phyloP scores from a whole-genome alignment of 2,888 invertebrate species.

The Elmis aenea region DNA sequence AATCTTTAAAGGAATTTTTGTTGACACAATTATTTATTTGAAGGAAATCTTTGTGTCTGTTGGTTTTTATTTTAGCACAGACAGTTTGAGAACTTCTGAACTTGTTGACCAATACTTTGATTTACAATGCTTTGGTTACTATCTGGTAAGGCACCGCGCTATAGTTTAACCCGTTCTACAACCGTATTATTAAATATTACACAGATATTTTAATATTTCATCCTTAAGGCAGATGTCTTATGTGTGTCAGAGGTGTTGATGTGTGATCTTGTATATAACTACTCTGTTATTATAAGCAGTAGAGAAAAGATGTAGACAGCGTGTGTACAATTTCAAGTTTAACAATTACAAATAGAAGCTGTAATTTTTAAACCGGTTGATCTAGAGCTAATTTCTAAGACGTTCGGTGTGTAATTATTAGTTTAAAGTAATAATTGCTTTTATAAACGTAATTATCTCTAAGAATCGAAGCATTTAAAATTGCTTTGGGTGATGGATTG shows the following conservation, averaged over 20 bases:
- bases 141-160: conserved; percentile 42
- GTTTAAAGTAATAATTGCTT: no score
- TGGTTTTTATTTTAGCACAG: neutral
- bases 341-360: no score
- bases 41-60: neutral
- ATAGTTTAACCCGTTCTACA: conserved; percentile 38
- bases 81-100: conserved; percentile 20
- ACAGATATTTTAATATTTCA: conserved; percentile 44
- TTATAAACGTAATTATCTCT: no score
- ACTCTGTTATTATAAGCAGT: no score
- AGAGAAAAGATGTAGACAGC: no score
- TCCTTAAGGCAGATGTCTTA: conserved; percentile 26
- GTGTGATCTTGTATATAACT: conserved; percentile 14
- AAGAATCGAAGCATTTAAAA: no score
- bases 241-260: conserved; percentile 16
- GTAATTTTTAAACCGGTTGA: no score
- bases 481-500: no score
- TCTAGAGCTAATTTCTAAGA: no score
- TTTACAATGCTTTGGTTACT: conserved; percentile 42
- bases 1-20: neutral
- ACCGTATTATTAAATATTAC: conserved; percentile 45
- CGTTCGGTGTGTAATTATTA: no score
- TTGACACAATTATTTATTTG: neutral
- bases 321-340: no score
- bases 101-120: conserved; percentile 32